Evolutionary conservation across 2,113 vertebrate genomes (phyloP).

Genomic region (Rhinolophus sinicus): DNA sequence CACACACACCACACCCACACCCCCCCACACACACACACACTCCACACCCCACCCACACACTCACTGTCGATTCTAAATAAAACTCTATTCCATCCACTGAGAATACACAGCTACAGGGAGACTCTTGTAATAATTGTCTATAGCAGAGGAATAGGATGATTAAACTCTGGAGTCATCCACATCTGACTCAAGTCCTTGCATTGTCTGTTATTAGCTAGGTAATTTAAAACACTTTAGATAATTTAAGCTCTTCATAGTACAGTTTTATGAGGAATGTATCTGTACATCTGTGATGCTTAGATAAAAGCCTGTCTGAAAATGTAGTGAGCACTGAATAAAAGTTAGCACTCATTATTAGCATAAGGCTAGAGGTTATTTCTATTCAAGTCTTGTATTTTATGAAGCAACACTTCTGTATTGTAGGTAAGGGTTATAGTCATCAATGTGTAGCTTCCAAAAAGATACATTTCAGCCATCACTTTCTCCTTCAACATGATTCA

Average conservation of each 20-base stretch:
- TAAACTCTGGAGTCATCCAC: not conserved
- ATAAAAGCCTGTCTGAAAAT: not conserved
- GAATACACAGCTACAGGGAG: not conserved
- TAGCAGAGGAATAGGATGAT: not conserved
- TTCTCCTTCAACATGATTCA: conserved; percentile 38
- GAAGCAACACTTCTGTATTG: not conserved
- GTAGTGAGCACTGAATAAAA: not conserved
- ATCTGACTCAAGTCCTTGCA: not conserved
- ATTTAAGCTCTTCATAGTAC: not conserved
- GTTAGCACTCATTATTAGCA: not conserved
- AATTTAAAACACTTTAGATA: not conserved
- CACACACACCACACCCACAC: not conserved
- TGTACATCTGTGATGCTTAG: not conserved
- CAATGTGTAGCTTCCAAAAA: not conserved
- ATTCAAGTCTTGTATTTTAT: not conserved
- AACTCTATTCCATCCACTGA: not conserved
- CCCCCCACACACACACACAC: not conserved
- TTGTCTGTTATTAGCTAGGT: not conserved
- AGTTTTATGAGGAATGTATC: not conserved
- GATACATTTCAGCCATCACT: not conserved
- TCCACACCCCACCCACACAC: not conserved
- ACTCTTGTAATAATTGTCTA: not conserved
- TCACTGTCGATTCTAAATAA: not conserved
- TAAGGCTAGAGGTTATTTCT: not conserved
- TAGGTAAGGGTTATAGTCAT: not conserved